These are phyloP conservation scores for Eilema caniola DNA, from an alignment of 2,888 invertebrate genomes.

Conservation along the genomic window DNA sequence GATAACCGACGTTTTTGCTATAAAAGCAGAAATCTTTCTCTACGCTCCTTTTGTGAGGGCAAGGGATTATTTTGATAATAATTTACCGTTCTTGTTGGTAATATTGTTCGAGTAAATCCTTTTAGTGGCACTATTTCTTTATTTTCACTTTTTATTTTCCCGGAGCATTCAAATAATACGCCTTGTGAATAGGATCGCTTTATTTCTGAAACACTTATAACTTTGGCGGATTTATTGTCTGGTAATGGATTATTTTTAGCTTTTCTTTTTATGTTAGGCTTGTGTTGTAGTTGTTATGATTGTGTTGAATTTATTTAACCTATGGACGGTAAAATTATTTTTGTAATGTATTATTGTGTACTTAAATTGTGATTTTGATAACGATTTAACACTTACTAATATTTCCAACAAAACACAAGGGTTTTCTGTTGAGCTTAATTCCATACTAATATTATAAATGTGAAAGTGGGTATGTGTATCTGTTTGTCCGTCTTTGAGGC, in stretches of 20 bases:
- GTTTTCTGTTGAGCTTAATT: neutral
- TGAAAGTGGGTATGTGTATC: too few relatives aligned
- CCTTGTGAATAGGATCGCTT: constrained; percentile 40
- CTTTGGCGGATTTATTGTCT: constrained; percentile 33
- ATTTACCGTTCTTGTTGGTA: constrained; percentile 59
- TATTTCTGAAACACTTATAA: constrained; percentile 47
- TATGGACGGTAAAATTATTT: neutral
- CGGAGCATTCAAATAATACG: constrained; percentile 49
- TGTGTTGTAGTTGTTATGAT: neutral
- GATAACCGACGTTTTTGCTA: constrained; percentile 40
- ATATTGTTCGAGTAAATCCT: constrained; percentile 59
- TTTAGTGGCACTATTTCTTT: constrained; percentile 55
- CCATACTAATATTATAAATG: too few relatives aligned
- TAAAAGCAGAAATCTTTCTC: constrained; percentile 57
- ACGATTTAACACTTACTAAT: too few relatives aligned
- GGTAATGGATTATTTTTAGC: constrained; percentile 40
- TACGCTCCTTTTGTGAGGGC: constrained; percentile 53
- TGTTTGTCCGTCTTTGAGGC: too few relatives aligned
- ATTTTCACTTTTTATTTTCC: constrained; percentile 49
- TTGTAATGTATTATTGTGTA: too few relatives aligned
- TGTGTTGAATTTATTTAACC: neutral
- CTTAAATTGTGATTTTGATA: too few relatives aligned
- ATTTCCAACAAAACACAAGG: neutral
- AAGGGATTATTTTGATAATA: constrained; percentile 64
- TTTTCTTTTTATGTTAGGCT: constrained; percentile 18